These are phyloP conservation scores for Microdon myrmicae DNA, from an alignment of 2,888 invertebrate genomes.

Conservation along the genomic window DNA sequence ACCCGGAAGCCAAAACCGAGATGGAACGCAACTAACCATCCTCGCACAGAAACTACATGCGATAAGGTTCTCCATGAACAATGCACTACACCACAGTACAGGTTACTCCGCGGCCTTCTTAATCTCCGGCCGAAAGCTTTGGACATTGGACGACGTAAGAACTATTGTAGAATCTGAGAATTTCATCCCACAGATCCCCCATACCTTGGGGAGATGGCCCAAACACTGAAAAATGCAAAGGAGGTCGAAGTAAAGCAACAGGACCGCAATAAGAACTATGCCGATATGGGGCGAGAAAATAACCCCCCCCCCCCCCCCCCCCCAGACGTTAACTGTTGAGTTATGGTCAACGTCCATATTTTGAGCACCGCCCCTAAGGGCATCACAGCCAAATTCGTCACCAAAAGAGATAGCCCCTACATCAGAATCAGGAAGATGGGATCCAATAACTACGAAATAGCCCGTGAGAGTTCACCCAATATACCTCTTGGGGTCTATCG, in stretches of 20 bases:
- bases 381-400: conserved; percentile 4
- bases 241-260: background rate
- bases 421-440: background rate
- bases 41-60: background rate
- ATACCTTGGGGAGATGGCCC: no score
- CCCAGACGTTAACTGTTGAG: background rate
- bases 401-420: conserved; percentile 7
- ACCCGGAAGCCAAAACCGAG: conserved; percentile 42
- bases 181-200: background rate
- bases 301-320: background rate
- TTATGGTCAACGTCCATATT: conserved; percentile 8
- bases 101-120: background rate
- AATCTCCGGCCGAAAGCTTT: background rate
- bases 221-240: no score
- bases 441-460: conserved; percentile 2
- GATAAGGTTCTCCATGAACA: conserved; percentile 10
- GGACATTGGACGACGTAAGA: background rate
- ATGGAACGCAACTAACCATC: conserved; percentile 21
- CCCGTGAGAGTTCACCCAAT: background rate
- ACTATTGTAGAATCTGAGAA: background rate
- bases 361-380: conserved; percentile 4
- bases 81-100: conserved; percentile 2
- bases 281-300: conserved; percentile 1
- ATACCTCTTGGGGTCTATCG: conserved; percentile 1
- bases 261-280: conserved; percentile 2